Evolutionary conservation across 2,113 vertebrate species (phyloP).

Genomic region (Pogonocichla stellata): DNA sequence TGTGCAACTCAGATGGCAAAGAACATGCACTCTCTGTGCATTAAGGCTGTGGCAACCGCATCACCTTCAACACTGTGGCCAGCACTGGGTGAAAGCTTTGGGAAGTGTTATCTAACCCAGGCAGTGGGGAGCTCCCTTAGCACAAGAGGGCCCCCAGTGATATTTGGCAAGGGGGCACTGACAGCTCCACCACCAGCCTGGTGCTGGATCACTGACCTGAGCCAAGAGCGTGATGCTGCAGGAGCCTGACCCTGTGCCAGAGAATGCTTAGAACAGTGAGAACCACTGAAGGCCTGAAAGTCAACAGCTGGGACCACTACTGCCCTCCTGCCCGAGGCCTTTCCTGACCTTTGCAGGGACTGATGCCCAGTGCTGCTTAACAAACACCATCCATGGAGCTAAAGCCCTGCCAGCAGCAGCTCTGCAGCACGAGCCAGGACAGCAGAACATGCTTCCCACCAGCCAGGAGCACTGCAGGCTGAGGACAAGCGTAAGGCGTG

Average conservation of each 20-base stretch:
- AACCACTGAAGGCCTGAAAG: neutral
- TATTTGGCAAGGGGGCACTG: neutral
- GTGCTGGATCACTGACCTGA: neutral
- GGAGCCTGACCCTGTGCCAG: neutral
- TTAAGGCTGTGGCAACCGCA: neutral
- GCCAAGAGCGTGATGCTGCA: fast-evolving
- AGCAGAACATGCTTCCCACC: neutral
- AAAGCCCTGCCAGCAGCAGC: neutral
- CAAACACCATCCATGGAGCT: neutral
- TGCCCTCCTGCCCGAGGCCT: neutral
- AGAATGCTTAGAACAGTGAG: neutral
- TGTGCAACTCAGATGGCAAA: neutral
- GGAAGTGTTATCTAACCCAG: neutral
- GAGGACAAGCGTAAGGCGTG: neutral
- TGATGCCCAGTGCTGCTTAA: neutral
- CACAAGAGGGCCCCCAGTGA: neutral
- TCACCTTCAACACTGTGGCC: neutral
- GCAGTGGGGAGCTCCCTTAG: neutral
- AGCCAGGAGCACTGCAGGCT: neutral
- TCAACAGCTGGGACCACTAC: neutral
- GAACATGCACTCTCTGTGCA: fast-evolving
- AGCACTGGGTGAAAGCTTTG: neutral
- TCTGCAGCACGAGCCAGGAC: neutral
- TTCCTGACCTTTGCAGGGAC: neutral
- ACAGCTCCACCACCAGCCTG: neutral